Evolutionary conservation across 1,140 invertebrate genomes (phyloP).

Genomic region (Scaptomyza hsui): DNA sequence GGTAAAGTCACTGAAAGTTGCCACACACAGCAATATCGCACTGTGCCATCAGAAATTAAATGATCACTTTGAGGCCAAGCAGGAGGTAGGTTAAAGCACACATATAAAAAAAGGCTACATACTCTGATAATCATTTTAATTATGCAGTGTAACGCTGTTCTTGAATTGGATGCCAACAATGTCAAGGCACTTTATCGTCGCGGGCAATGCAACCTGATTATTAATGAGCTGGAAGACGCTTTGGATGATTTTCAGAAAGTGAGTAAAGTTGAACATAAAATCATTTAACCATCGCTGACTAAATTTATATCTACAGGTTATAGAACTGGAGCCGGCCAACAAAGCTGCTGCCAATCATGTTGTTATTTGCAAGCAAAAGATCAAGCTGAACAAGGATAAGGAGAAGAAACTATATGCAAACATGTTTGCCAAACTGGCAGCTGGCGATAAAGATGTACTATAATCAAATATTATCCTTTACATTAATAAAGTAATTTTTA

Average conservation of each 20-base stretch:
- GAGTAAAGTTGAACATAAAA: not conserved
- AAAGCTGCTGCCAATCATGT: slow-evolving; percentile 93
- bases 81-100: slow-evolving; percentile 79
- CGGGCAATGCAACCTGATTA: slow-evolving; percentile 91
- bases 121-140: slow-evolving; percentile 44
- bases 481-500: not conserved
- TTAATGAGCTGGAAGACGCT: slow-evolving; percentile 92
- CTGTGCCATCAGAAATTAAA: slow-evolving; percentile 93
- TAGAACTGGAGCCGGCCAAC: slow-evolving; percentile 87
- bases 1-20: slow-evolving; percentile 86
- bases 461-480: not conserved
- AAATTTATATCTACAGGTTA: slow-evolving; percentile 49
- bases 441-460: slow-evolving; percentile 90
- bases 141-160: slow-evolving; percentile 70
- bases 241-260: slow-evolving; percentile 92
- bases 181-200: slow-evolving; percentile 96
- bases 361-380: slow-evolving; percentile 88
- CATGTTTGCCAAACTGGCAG: slow-evolving; percentile 96
- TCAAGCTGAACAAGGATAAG: slow-evolving; percentile 90
- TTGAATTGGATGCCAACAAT: slow-evolving; percentile 90
- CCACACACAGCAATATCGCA: slow-evolving; percentile 92
- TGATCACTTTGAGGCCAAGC: slow-evolving; percentile 89
- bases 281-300: not conserved
- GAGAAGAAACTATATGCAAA: slow-evolving; percentile 97
- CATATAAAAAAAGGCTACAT: not conserved